Conservation (phyloP, 2,113 vertebrate genomes). For the Heterocephalus glaber region DNA sequence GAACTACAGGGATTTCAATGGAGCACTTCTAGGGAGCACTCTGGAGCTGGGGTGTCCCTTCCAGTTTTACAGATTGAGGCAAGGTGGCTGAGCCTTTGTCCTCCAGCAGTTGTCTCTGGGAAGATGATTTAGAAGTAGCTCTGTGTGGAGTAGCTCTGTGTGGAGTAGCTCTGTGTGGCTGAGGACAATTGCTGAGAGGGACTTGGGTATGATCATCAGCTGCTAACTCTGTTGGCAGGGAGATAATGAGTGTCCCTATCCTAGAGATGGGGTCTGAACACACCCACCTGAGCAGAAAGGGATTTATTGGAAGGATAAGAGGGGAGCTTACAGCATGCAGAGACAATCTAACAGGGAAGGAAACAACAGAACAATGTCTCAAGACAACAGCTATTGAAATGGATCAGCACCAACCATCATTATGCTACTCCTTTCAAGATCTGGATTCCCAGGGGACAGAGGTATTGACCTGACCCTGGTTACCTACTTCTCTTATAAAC, state of each 20-base stretch:
- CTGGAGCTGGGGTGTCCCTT: background rate
- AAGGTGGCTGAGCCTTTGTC: background rate
- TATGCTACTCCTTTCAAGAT: background rate
- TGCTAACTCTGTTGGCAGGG: background rate
- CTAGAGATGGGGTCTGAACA: background rate
- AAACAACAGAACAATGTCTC: background rate
- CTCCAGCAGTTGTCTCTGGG: background rate
- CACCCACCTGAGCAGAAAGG: background rate
- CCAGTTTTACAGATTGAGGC: background rate
- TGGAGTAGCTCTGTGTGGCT: background rate
- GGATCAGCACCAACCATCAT: background rate
- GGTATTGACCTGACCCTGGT: background rate
- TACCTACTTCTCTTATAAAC: background rate
- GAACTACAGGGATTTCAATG: background rate
- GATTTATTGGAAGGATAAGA: background rate
- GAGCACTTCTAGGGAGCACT: background rate
- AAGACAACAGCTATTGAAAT: background rate
- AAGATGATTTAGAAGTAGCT: background rate
- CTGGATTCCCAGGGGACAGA: background rate
- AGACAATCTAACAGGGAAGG: background rate
- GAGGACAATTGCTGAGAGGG: background rate
- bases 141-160: background rate
- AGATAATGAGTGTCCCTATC: background rate
- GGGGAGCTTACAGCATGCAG: background rate
- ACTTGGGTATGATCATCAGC: background rate